phyloP scores from a whole-genome alignment of 2,113 vertebrate genomes.

The Dryoscopus gambensis region DNA sequence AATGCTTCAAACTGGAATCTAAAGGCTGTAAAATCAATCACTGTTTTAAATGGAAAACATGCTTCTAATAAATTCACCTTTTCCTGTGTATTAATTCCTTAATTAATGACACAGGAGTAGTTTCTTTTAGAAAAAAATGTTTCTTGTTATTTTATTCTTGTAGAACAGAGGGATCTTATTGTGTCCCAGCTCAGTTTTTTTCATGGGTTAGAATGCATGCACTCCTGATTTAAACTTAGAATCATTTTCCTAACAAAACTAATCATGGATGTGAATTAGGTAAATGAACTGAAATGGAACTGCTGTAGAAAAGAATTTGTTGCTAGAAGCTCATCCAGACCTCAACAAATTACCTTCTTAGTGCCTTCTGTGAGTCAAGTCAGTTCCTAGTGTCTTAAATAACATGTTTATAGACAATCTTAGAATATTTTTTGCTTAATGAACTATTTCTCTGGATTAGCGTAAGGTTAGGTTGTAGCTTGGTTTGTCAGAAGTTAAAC shows the following conservation, averaged over 20 bases:
- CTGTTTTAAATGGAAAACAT: not conserved
- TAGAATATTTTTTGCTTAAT: not conserved
- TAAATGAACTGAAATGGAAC: not conserved
- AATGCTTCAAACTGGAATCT: not conserved
- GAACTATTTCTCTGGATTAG: not conserved
- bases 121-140: not conserved
- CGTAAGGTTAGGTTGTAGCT: not conserved
- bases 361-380: not conserved
- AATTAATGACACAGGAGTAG: not conserved
- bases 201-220: not conserved
- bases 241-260: not conserved
- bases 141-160: not conserved
- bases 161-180: not conserved
- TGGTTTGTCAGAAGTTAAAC: conserved; percentile 30
- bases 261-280: not conserved
- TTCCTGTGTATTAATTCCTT: not conserved
- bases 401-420: not conserved
- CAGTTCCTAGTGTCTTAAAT: not conserved
- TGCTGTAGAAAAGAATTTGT: not conserved
- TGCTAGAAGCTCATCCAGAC: not conserved
- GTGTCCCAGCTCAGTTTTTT: not conserved
- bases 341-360: not conserved
- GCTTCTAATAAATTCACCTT: not conserved
- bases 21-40: not conserved
- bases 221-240: not conserved